Base-by-base conservation (phyloP, 2,797 vertebrate species). In the Glossophaga mutica region DNA sequence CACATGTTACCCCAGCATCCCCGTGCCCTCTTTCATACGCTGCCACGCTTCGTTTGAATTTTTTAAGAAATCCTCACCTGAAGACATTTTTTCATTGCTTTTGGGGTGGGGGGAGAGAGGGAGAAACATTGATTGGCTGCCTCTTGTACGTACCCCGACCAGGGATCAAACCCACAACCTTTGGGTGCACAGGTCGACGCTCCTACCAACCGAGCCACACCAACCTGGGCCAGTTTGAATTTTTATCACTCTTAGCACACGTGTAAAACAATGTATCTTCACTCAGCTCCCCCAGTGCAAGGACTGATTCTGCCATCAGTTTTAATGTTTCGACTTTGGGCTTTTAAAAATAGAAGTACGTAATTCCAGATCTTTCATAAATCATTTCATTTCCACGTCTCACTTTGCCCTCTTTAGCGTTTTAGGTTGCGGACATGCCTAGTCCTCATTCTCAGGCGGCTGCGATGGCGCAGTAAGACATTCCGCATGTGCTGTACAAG, bases 1-100 rank as follows among this genome's bases (percentile, higher is more conserved):
- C 19, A 1, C 0, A 0, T 0, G 11, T n/a, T 1, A 21, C 39
- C 48, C 7, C 19, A 0, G 19, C 3, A 37, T 3, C 22, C 39
- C 32, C 4, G 11, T 0, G 1, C n/a, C 44, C 19, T 7, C 29
- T n/a, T 34, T 11, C 81, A 32, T 12, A 0, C 0, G 0, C 10
- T 42, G 48, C n/a, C 1, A 1, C 15, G 3, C 39, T 48, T 4
- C 0, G 19, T 34, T 32, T 10, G 22, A 8, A 2, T 59, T 67
- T 76, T 48, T 21, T 32, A 12, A 11, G 10, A 55, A 59, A 62
- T 62, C 26, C 12, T 62, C 59, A 29, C 12, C 59, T 15, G 59
- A 62, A 62, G 59, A 32, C 59, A 62, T 32, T 62, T 32, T 57
- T 62, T 62, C 29, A 32, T 62, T 32, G 59, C 59, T 62, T 62